Evolutionary conservation across 1,140 invertebrate genomes (phyloP).

Genomic region (Homalodisca vitripennis): DNA sequence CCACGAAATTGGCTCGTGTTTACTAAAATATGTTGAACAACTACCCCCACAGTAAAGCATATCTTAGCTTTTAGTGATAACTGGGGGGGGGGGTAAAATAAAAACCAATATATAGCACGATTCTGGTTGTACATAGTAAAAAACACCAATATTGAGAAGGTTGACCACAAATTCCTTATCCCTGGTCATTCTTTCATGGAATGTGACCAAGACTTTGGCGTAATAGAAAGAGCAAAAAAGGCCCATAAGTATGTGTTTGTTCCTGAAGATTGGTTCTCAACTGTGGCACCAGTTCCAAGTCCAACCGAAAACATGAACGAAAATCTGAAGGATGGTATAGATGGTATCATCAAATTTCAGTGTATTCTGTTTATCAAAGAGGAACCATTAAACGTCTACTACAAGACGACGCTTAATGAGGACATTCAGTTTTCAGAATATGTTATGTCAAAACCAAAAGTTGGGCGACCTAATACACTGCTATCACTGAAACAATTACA

Average conservation of each 20-base stretch:
- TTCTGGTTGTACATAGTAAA: constrained; percentile 16
- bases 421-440: neutral
- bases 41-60: constrained; percentile 16
- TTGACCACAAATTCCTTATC: constrained; percentile 20
- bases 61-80: too few relatives aligned
- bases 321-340: neutral
- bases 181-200: constrained; percentile 32
- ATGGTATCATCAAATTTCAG: constrained; percentile 12
- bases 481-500: neutral
- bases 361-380: neutral
- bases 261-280: constrained; percentile 43
- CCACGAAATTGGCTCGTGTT: constrained; percentile 43
- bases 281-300: constrained; percentile 1
- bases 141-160: constrained; percentile 1
- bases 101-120: neutral
- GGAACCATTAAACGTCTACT: neutral
- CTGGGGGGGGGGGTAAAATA: constrained; percentile 19
- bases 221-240: constrained; percentile 28
- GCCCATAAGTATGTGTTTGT: constrained; percentile 42
- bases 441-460: too few relatives aligned
- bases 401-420: constrained; percentile 1
- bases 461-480: too few relatives aligned
- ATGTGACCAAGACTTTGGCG: constrained; percentile 37
- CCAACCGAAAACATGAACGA: neutral
- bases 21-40: constrained; percentile 10